A percentile compares a stretch with the other conserved stretches of the same genome.
Evolutionary conservation across 2,113 vertebrate species (phyloP).

Genomic region (Aegithalos caudatus): DNA sequence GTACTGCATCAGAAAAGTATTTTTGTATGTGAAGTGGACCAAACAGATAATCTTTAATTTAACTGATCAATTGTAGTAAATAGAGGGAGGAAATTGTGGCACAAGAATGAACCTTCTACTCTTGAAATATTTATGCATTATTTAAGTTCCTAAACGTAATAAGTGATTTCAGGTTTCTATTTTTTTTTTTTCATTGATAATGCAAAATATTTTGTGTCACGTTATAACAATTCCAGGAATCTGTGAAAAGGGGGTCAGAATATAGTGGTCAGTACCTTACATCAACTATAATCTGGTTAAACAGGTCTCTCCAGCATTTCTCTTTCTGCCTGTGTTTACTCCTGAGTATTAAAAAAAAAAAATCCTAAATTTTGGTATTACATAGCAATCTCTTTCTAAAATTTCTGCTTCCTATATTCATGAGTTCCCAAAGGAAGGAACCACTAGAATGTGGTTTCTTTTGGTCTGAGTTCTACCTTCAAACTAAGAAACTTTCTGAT

Average conservation of each 20-base stretch:
- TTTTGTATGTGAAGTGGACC: not conserved
- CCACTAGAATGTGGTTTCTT: not conserved
- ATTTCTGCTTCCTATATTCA: not conserved
- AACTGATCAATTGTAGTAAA: not conserved
- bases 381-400: not conserved
- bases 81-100: not conserved
- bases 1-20: not conserved
- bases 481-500: not conserved
- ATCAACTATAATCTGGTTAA: not conserved
- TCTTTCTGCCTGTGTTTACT: not conserved
- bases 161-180: not conserved
- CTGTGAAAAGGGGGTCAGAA: not conserved
- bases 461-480: not conserved
- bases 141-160: not conserved
- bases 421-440: not conserved
- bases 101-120: not conserved
- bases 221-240: not conserved
- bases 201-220: not conserved
- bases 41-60: not conserved
- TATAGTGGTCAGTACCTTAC: not conserved
- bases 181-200: not conserved
- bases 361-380: not conserved
- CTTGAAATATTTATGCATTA: not conserved
- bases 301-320: not conserved
- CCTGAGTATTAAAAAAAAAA: not conserved